A percentile compares a stretch with the other conserved stretches of the same genome.
Evolutionary conservation across 2,888 invertebrate species (phyloP).

Genomic region (Taenaris catops): DNA sequence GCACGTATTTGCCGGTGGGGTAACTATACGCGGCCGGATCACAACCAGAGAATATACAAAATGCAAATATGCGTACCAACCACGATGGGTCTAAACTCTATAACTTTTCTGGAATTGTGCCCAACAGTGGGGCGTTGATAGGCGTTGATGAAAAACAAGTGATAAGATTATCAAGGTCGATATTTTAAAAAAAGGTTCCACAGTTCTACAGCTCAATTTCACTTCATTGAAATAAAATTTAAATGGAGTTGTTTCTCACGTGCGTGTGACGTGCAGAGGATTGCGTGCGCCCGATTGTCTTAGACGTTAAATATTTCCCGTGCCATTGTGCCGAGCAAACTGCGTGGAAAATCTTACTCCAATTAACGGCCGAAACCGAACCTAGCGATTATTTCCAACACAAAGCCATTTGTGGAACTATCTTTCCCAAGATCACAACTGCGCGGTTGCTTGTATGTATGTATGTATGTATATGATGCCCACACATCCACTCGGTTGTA

Average conservation of each 20-base stretch:
- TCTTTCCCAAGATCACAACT: conserved; percentile 11
- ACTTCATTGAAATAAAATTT: conserved; percentile 13
- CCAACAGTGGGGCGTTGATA: too few species aligned
- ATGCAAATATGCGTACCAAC: too few species aligned
- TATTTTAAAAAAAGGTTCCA: conserved; percentile 1
- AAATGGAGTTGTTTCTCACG: conserved; percentile 34
- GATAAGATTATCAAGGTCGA: too few species aligned
- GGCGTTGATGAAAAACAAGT: too few species aligned
- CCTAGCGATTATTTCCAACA: conserved; percentile 32
- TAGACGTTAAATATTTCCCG: conserved; percentile 58
- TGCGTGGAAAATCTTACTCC: conserved; percentile 56
- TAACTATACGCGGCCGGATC: too few species aligned
- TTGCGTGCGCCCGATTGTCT: conserved; percentile 32
- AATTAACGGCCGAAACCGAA: conserved; percentile 51
- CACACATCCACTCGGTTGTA: too few species aligned
- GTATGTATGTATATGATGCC: too few species aligned
- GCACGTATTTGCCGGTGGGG: too few species aligned
- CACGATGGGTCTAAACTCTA: too few species aligned
- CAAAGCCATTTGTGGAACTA: conserved; percentile 21
- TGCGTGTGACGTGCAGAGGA: conserved; percentile 21
- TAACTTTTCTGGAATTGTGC: too few species aligned
- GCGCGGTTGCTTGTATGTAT: too few species aligned
- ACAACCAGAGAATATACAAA: too few species aligned
- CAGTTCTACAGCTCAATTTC: conserved; percentile 14
- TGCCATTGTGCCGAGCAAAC: conserved; percentile 46